Percentiles rank a stretch among this genome's conserved stretches.
Conservation (phyloP, 2,113 vertebrate genomes). For the Puntigrus tetrazona region DNA sequence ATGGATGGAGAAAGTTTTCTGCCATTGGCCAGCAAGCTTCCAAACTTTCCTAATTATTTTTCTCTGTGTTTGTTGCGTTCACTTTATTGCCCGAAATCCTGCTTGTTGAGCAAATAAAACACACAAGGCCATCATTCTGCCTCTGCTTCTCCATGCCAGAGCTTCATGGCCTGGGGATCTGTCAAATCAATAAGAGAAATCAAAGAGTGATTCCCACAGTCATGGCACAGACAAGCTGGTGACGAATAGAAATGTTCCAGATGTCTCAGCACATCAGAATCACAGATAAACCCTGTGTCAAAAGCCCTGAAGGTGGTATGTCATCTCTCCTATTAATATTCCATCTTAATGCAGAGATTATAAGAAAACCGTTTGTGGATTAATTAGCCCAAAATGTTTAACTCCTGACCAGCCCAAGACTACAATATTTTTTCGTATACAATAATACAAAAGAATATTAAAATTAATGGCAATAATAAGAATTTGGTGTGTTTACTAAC, state of each 20-base stretch:
- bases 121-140: conserved; percentile 64
- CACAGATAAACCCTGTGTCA: not conserved
- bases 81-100: conserved; percentile 14
- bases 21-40: conserved; percentile 13
- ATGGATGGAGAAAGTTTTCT: conserved; percentile 12
- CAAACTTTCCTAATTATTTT: conserved; percentile 25
- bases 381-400: not conserved
- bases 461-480: not conserved
- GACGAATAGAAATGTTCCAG: conserved; percentile 56
- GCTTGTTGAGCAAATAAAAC: conserved; percentile 54
- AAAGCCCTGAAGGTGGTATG: not conserved
- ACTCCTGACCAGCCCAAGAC: not conserved
- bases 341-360: not conserved
- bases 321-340: not conserved
- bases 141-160: conserved; percentile 61
- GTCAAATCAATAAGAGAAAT: conserved; percentile 73
- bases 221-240: conserved; percentile 39
- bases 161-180: conserved; percentile 66
- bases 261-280: conserved; percentile 62
- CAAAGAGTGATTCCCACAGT: conserved; percentile 59
- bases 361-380: not conserved
- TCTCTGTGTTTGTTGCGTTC: conserved; percentile 7
- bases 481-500: not conserved
- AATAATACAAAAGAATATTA: not conserved
- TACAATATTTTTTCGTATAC: not conserved